Evolutionary conservation across 1,140 invertebrate genomes (phyloP).

Genomic region (Apis laboriosa): DNA sequence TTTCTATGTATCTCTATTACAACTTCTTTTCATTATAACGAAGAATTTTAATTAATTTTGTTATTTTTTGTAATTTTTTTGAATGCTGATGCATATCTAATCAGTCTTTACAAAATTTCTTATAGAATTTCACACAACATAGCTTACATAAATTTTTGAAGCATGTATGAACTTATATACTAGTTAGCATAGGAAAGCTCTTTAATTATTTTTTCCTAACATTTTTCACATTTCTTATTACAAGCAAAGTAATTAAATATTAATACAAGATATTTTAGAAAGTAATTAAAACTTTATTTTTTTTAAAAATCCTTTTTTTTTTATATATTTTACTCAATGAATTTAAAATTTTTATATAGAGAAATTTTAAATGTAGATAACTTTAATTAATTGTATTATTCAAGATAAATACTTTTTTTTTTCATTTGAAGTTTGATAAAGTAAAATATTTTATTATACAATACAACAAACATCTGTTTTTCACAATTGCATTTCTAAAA

Average conservation of each 20-base stretch:
- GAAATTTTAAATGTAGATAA: too few species aligned
- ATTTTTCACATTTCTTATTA: conserved; percentile 36
- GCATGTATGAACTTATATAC: conserved; percentile 45
- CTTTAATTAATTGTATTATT: conserved; percentile 5
- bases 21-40: not conserved
- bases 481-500: conserved; percentile 33
- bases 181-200: conserved; percentile 46
- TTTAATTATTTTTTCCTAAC: conserved; percentile 25
- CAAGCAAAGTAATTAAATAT: conserved; percentile 32
- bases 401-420: conserved; percentile 11
- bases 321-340: conserved; percentile 5
- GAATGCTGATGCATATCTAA: conserved; percentile 40
- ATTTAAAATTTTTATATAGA: not conserved
- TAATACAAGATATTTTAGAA: conserved; percentile 40
- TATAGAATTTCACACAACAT: conserved; percentile 32
- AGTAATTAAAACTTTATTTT: conserved; percentile 1
- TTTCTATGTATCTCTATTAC: conserved; percentile 17
- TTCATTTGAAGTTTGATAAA: conserved; percentile 5
- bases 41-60: conserved; percentile 36
- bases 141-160: conserved; percentile 46
- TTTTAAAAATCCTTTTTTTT: not conserved
- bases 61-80: conserved; percentile 26
- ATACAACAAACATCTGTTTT: conserved; percentile 20
- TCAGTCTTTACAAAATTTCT: conserved; percentile 52
- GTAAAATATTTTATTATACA: not conserved